Evolutionary conservation across 1,140 invertebrate species (phyloP).

Genomic region (Drosophila sturtevanti): DNA sequence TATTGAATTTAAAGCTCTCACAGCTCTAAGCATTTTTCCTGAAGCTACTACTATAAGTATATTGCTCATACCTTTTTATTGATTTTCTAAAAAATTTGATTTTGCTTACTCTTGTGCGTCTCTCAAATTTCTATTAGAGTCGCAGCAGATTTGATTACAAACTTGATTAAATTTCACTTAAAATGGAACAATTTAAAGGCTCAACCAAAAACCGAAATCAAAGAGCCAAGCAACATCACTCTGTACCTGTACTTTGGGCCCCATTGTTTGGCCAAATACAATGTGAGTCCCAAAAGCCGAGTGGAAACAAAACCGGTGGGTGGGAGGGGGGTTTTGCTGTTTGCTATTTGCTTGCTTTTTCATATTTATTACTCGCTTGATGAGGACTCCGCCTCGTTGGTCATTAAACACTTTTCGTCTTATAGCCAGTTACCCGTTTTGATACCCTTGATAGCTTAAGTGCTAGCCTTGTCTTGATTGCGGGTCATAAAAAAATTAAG

Average conservation of each 20-base stretch:
- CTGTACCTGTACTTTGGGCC: background rate
- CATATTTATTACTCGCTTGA: constrained; percentile 43
- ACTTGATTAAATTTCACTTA: constrained; percentile 67
- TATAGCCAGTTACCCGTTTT: constrained; percentile 11
- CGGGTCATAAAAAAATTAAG: constrained; percentile 54
- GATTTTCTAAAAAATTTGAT: constrained; percentile 76
- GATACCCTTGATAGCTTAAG: constrained; percentile 3
- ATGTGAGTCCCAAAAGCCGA: background rate
- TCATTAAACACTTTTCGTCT: constrained; percentile 20
- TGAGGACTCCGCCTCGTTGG: constrained; percentile 17
- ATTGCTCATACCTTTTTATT: constrained; percentile 77
- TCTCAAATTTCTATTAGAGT: constrained; percentile 63
- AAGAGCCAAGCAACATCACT: background rate
- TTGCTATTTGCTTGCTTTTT: constrained; percentile 12
- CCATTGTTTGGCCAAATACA: background rate
- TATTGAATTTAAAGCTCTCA: constrained; percentile 71
- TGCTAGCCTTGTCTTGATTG: constrained; percentile 58
- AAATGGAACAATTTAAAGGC: constrained; percentile 34
- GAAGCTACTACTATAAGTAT: constrained; percentile 24
- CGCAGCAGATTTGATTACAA: constrained; percentile 71
- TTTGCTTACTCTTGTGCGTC: constrained; percentile 45
- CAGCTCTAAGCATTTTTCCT: constrained; percentile 16
- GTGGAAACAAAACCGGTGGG: background rate
- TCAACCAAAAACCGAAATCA: background rate
- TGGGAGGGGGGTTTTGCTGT: background rate